Percentiles rank a stretch among this genome's conserved stretches.
Conservation (phyloP, 2,113 vertebrate species). For the Gorsachius goisagi region DNA sequence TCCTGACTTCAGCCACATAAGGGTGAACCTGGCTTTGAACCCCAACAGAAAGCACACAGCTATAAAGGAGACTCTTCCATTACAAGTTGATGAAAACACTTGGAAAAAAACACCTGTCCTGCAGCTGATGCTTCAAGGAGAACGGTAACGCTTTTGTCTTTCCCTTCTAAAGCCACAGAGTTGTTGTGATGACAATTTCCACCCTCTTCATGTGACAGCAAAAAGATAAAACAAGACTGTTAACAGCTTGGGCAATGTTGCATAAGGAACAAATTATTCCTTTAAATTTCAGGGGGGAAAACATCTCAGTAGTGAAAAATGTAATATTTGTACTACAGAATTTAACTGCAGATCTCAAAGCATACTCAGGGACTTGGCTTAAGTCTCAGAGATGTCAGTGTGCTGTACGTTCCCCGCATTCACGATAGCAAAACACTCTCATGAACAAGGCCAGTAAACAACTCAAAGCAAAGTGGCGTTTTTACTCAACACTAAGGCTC, state of each 20-base stretch:
- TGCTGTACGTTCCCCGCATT: neutral
- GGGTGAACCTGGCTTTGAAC: neutral
- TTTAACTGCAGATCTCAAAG: neutral
- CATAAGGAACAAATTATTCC: neutral
- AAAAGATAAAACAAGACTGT: neutral
- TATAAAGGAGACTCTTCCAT: neutral
- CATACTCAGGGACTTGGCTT: neutral
- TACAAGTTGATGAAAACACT: neutral
- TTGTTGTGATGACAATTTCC: neutral
- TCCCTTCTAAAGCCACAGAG: constrained; percentile 1
- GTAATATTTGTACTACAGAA: neutral
- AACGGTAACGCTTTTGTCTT: neutral
- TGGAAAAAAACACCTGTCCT: neutral
- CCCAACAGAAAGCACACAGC: neutral
- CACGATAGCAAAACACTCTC: accelerated
- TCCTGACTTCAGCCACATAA: neutral
- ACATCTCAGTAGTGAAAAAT: neutral
- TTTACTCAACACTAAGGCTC: neutral
- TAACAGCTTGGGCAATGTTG: neutral
- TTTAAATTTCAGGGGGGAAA: neutral
- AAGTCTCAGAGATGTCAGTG: neutral
- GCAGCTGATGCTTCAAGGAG: neutral
- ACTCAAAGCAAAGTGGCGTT: neutral
- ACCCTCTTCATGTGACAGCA: neutral
- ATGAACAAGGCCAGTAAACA: neutral